Base-by-base conservation (phyloP, 2,797 vertebrate species). In the Helostoma temminkii region DNA sequence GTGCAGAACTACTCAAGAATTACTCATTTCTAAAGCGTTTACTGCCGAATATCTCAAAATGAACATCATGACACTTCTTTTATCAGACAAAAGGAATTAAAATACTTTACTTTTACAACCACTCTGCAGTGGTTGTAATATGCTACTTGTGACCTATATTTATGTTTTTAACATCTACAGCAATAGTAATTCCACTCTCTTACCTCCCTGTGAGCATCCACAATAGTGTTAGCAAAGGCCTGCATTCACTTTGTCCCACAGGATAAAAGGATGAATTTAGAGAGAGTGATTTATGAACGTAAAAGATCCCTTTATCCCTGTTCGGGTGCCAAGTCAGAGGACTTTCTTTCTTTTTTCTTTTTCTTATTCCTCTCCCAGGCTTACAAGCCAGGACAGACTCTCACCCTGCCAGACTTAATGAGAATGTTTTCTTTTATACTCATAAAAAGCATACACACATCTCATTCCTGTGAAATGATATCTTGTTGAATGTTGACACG, bases 391-490 rank as follows among this genome's bases (percentile, higher is more conserved):
- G 88, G 87, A 78, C 93, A 93, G 75, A 92, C 76, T 84, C 88
- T 88, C 59, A 48, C 65, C 78, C 70, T 81, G 75, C 66, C 86
- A 82, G 81, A 87, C 85, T 94, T 92, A 92, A 93, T 84, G 90
- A 88, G 91, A 85, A 87, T 93, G 90, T 93, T 93, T 93, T 92
- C 85, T 92, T 93, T 91, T 85, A 90, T 91, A 59, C 86, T 88
- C 87, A 66, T 88, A 87, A 86, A 89, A 82, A 78, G 59, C 63
- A 69, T 87, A 86, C 88, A 91, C 89, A 91, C 88, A 75, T 90
- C 85, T 93, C 89, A 86, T 93, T 93, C 88, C 87, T 88, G 81
- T 75, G 90, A 93, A 94, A 94, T 93, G 78, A 90, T 93, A 93
- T 90, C 88, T 89, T 90, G 85, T 88, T 88, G 85, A 71, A 74